Conservation (phyloP, 2,888 invertebrate genomes). For the Sarcophaga subvicina region DNA sequence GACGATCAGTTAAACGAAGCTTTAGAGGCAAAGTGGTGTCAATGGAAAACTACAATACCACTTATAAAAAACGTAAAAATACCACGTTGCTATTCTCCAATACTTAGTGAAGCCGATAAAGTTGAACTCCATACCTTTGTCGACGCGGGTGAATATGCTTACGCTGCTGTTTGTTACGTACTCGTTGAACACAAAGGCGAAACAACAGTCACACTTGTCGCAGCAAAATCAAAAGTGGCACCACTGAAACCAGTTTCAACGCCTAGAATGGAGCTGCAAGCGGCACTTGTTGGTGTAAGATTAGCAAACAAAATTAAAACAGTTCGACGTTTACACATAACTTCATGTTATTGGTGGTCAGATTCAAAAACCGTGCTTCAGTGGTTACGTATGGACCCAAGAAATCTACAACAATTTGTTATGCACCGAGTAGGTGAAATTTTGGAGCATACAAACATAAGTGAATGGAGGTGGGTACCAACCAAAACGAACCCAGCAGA, state of each 20-base stretch:
- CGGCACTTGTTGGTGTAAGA: slow-evolving; percentile 11
- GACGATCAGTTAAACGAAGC: slow-evolving; percentile 42
- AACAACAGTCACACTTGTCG: slow-evolving; percentile 38
- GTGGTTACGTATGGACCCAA: slow-evolving; percentile 57
- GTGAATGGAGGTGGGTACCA: slow-evolving; percentile 63
- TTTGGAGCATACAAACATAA: slow-evolving; percentile 54
- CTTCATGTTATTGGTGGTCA: slow-evolving; percentile 41
- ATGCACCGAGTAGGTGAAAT: slow-evolving; percentile 61
- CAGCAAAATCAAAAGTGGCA: slow-evolving; percentile 18
- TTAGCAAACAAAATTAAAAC: slow-evolving; percentile 40
- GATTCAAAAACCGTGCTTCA: slow-evolving; percentile 27
- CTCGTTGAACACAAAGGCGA: not conserved
- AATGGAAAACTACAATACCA: slow-evolving; percentile 50
- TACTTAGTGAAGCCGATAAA: not conserved
- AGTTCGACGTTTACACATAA: slow-evolving; percentile 21
- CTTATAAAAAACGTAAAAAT: slow-evolving; percentile 21
- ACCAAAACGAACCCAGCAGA: slow-evolving; percentile 60
- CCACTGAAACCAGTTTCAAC: slow-evolving; percentile 58
- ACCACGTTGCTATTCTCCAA: slow-evolving; percentile 31
- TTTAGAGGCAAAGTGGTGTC: slow-evolving; percentile 42
- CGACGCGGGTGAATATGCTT: slow-evolving; percentile 51
- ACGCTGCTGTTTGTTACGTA: slow-evolving; percentile 55
- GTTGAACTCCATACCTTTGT: slow-evolving; percentile 59
- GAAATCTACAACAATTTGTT: slow-evolving; percentile 46
- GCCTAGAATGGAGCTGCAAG: slow-evolving; percentile 30